Percentiles rank a stretch among this genome's conserved stretches.
Evolutionary conservation across 2,888 invertebrate species (phyloP).

Genomic region (Ramazzottius varieornatus): DNA sequence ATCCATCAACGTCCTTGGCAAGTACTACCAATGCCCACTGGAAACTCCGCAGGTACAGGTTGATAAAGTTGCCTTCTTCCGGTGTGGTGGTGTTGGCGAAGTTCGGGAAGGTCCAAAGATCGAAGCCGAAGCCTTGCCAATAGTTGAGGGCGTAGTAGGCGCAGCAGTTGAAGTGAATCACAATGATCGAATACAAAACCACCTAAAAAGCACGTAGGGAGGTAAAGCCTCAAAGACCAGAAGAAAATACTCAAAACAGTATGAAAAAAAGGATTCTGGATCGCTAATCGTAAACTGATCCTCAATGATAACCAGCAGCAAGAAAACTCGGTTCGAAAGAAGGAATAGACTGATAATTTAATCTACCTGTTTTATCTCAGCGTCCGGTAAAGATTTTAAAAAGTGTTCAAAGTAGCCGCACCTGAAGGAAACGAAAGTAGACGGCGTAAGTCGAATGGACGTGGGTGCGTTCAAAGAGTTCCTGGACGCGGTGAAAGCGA

Average conservation of each 20-base stretch:
- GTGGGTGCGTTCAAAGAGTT: conserved; percentile 21
- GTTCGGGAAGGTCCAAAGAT: neutral
- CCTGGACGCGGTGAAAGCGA: conserved; percentile 16
- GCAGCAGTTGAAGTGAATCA: conserved; percentile 21
- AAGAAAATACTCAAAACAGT: too few species aligned
- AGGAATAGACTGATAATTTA: too few species aligned
- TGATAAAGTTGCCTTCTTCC: conserved; percentile 3
- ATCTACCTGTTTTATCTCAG: too few species aligned
- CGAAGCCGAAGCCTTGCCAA: neutral
- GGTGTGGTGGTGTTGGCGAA: neutral
- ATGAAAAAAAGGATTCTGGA: too few species aligned
- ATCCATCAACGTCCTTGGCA: neutral
- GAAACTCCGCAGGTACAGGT: neutral
- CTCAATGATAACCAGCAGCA: too few species aligned
- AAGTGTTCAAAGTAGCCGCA: too few species aligned
- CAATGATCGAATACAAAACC: conserved; percentile 12
- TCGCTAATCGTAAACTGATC: too few species aligned
- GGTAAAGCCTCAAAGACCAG: too few species aligned
- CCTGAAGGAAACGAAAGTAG: neutral
- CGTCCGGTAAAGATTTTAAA: too few species aligned
- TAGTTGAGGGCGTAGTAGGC: conserved; percentile 18
- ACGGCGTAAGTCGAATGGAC: conserved; percentile 18
- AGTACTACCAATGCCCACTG: neutral
- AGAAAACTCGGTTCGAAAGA: too few species aligned
- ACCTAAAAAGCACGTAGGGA: too few species aligned